Conservation (phyloP, 2,113 vertebrate genomes). For the Choloepus hoffmanni region DNA sequence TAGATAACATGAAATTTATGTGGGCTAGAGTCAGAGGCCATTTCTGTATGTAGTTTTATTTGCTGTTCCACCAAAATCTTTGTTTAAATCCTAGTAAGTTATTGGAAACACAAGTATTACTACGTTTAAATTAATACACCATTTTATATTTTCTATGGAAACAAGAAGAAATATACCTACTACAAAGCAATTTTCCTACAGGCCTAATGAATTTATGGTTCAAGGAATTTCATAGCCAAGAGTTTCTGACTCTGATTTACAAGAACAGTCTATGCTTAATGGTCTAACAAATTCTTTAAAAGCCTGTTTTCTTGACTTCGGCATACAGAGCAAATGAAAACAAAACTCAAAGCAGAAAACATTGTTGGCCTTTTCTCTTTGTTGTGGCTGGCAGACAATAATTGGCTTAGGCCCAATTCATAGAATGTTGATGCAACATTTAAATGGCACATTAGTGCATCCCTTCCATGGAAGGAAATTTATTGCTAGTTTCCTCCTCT, state of each 20-base stretch:
- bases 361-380: constrained; percentile 25
- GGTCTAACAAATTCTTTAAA: constrained; percentile 62
- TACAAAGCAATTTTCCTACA: constrained; percentile 26
- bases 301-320: constrained; percentile 47
- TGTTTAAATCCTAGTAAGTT: neutral
- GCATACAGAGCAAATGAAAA: constrained; percentile 54
- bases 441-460: constrained; percentile 60
- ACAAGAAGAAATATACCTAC: neutral
- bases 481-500: neutral
- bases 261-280: constrained; percentile 51
- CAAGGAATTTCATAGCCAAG: constrained; percentile 53
- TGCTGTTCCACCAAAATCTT: neutral
- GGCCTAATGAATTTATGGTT: neutral
- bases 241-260: constrained; percentile 48
- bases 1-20: neutral
- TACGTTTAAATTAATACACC: neutral
- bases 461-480: neutral
- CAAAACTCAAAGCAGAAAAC: constrained; percentile 50
- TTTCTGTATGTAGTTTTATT: neutral
- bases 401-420: neutral
- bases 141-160: constrained; percentile 52
- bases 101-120: neutral
- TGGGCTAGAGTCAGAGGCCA: neutral
- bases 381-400: constrained; percentile 34
- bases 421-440: constrained; percentile 49